Conservation (phyloP, 2,113 vertebrate species). For the Saguinus imperator region DNA sequence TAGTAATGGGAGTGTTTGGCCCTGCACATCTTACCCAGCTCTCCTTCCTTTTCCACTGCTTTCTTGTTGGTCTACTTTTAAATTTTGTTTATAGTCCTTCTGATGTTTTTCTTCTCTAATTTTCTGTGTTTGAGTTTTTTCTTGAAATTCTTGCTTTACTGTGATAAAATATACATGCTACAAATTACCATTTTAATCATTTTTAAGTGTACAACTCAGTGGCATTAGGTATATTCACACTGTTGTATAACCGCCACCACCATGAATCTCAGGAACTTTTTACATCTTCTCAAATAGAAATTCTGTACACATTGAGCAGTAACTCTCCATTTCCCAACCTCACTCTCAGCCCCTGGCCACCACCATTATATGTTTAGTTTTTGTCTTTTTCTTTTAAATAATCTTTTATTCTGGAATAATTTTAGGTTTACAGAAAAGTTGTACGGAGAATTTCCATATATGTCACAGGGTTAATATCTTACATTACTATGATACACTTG, state of each 20-base stretch:
- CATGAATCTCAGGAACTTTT: neutral
- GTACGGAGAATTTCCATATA: too few species aligned
- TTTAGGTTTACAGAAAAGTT: neutral
- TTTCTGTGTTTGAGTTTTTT: neutral
- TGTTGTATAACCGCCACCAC: too few species aligned
- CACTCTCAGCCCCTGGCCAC: neutral
- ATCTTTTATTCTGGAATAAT: neutral
- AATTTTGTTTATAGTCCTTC: neutral
- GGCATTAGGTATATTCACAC: neutral
- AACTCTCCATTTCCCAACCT: neutral
- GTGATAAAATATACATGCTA: neutral
- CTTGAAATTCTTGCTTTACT: neutral
- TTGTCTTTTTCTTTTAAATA: neutral
- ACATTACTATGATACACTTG: neutral
- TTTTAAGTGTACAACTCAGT: neutral
- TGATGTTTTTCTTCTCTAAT: neutral
- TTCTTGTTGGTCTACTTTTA: neutral
- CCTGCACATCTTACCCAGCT: neutral
- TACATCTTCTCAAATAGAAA: neutral
- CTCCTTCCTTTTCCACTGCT: neutral
- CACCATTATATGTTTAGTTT: neutral
- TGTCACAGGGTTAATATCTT: neutral
- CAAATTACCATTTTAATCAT: neutral
- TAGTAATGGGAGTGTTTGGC: neutral
- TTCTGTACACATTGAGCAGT: neutral